Evolutionary conservation across 2,113 vertebrate species (phyloP).

Genomic region (Carassius gibelio): DNA sequence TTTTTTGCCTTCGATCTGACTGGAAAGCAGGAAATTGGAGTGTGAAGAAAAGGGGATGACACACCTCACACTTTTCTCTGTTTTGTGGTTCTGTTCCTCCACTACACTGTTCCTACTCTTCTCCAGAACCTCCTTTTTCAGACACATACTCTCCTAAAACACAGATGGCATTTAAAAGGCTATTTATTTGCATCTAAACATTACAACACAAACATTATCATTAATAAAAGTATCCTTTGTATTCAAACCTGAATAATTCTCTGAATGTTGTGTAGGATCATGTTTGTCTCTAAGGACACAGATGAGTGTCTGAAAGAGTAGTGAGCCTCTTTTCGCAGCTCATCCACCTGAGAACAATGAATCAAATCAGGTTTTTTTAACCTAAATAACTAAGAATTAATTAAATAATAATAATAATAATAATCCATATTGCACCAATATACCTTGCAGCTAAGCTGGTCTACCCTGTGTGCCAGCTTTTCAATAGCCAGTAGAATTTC

Average conservation of each 20-base stretch:
- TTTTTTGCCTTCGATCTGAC: neutral
- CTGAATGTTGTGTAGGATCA: conserved; percentile 86
- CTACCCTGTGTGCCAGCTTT: conserved; percentile 84
- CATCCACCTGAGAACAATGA: conserved; percentile 75
- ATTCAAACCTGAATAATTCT: conserved; percentile 81
- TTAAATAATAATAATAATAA: neutral
- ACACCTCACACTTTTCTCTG: conserved; percentile 83
- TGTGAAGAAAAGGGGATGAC: neutral
- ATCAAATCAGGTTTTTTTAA: neutral
- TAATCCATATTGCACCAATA: neutral
- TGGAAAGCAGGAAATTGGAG: neutral
- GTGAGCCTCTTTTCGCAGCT: conserved; percentile 75
- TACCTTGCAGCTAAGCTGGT: conserved; percentile 82
- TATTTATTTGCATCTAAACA: neutral
- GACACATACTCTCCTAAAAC: conserved; percentile 82
- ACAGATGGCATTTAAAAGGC: neutral
- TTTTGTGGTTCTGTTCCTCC: conserved; percentile 85
- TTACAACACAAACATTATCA: neutral
- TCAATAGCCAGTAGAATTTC: conserved; percentile 81
- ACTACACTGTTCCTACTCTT: conserved; percentile 73
- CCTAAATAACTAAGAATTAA: neutral
- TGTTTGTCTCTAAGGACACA: conserved; percentile 82
- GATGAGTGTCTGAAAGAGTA: conserved; percentile 71
- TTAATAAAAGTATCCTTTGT: neutral
- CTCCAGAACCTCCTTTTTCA: conserved; percentile 86